Base-by-base conservation (phyloP, 2,888 invertebrate species). In the Tryphoninae sp. region DNA sequence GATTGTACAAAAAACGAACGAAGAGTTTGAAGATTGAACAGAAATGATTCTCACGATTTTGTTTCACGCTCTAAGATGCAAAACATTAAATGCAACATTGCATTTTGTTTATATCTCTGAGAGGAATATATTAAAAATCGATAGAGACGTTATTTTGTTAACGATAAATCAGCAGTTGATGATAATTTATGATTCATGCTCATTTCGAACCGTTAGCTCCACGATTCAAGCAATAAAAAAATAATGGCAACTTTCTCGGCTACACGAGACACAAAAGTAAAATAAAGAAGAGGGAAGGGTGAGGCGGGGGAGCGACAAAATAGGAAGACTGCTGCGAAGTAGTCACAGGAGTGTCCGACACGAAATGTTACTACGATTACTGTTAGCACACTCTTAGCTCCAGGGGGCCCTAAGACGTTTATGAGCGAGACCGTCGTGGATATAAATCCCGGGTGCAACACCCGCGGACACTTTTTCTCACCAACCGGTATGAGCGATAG, bases 371-470 rank as follows among this genome's bases (percentile, higher is more conserved):
- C 68, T 61, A 61, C 49, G 49, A 61, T 61, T 51, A 68, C 51
- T 61, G 68, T 68, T 68, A 61, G 59, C 59, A 61, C 67, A 13
- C 55, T 51, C 4, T 53, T 33, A 73, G 26, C 73, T 49, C 23
- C 49, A 23, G 42, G 68, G 76, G 51, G 23, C 61, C 33, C 49
- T 11, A 13, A 76, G 76, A 59, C 51, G 51, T 76, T 76, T 76
- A 76, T 49, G 61, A 68, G 58, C 59, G 76, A 51, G 67, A 68
- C 49, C 67, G 49, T 68, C 76, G 68, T 51, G 61, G 76, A 51
- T 68, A 68, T 68, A 76, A 76, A 76, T 76, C 53, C 68, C 68
- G 23, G 61, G 68, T 53, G 76, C 76, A 67, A 76, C 59, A 76
- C 22, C 40, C 76, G 68, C 49, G 51, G 40, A 49, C 19, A 19